Evolutionary conservation across 2,888 invertebrate species (phyloP).

Genomic region (Bembecia ichneumoniformis): DNA sequence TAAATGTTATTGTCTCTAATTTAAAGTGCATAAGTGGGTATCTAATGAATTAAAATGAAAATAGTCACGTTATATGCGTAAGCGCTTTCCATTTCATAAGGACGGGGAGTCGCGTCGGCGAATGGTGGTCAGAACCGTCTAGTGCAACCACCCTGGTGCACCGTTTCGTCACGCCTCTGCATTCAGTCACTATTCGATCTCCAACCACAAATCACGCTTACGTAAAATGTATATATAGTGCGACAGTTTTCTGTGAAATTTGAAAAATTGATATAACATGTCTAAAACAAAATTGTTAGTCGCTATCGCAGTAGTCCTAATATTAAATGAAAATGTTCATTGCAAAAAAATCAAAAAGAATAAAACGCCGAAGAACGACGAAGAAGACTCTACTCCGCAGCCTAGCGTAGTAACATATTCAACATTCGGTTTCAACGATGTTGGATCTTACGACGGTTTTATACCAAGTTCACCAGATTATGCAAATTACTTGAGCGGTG

Average conservation of each 20-base stretch:
- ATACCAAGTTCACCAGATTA: constrained; percentile 59
- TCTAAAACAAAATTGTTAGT: constrained; percentile 35
- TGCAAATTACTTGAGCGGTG: constrained; percentile 34
- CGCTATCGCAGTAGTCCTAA: constrained; percentile 31
- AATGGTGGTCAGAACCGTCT: constrained; percentile 22
- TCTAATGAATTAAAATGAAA: constrained; percentile 23
- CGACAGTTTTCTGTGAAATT: constrained; percentile 22
- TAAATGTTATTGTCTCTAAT: no score
- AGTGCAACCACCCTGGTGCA: constrained; percentile 13
- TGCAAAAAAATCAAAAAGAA: constrained; percentile 43
- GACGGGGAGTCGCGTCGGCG: constrained; percentile 30
- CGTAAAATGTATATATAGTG: constrained; percentile 48
- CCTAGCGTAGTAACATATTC: constrained; percentile 61
- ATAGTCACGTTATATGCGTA: constrained; percentile 51
- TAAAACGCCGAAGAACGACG: constrained; percentile 34
- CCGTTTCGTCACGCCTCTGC: constrained; percentile 7
- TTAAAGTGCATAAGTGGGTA: no score
- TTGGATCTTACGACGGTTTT: constrained; percentile 52
- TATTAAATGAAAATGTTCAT: constrained; percentile 22
- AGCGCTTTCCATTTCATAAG: constrained; percentile 68
- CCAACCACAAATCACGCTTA: constrained; percentile 41
- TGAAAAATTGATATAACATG: constrained; percentile 36
- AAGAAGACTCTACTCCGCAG: constrained; percentile 42
- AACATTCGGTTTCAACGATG: constrained; percentile 61
- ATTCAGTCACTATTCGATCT: constrained; percentile 51